These are phyloP conservation scores for Neotoma lepida DNA, from an alignment of 2,113 vertebrate genomes.

Conservation along the genomic window DNA sequence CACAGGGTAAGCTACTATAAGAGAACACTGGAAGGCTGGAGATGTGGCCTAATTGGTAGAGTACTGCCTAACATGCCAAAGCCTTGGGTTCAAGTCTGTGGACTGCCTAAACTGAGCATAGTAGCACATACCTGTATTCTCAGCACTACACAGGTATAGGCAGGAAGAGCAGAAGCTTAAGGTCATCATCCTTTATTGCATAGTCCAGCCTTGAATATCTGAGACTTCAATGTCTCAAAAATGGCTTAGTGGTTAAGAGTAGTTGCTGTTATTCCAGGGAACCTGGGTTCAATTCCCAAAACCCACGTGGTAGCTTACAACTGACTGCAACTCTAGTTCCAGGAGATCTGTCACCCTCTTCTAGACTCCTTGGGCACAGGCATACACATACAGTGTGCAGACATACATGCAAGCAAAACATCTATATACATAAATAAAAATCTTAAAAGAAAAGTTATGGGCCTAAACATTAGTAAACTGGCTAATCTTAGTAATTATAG, in stretches of 20 bases:
- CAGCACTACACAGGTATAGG: not conserved
- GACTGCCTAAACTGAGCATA: not conserved
- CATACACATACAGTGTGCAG: not conserved
- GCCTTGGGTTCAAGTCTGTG: not conserved
- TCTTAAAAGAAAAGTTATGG: not conserved
- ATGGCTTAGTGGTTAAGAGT: not conserved
- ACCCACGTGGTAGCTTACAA: not conserved
- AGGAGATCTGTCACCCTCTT: not conserved
- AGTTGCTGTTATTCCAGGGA: not conserved
- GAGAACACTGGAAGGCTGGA: not conserved
- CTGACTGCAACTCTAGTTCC: not conserved
- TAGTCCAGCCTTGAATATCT: not conserved
- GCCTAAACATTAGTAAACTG: not conserved
- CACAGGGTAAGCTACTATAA: not conserved
- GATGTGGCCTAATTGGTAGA: not conserved
- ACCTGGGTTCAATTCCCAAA: not conserved
- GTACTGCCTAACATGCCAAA: not conserved
- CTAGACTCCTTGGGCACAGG: not conserved
- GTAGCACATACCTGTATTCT: not conserved
- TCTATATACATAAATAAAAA: not conserved
- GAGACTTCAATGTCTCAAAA: not conserved
- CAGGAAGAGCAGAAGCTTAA: not conserved
- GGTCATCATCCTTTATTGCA: not conserved
- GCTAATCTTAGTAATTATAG: not conserved
- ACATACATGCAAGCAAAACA: not conserved